Conservation (phyloP, 2,113 vertebrate species). For the Vicugna pacos region DNA sequence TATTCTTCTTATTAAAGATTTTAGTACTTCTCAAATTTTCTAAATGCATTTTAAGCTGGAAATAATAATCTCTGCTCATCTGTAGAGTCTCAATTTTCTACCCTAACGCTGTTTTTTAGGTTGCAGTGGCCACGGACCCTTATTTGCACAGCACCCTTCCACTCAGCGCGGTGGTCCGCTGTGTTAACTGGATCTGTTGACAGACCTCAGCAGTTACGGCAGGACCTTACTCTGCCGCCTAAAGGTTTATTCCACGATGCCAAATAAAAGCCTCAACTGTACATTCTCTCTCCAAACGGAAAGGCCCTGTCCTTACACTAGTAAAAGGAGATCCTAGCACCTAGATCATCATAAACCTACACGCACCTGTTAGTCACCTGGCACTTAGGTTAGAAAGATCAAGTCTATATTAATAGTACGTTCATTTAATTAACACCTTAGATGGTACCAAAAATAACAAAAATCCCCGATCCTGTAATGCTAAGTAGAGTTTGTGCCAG, state of each 20-base stretch:
- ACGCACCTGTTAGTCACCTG: not conserved
- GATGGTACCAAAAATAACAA: not conserved
- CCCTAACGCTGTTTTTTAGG: rapidly evolving
- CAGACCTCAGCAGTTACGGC: too few species aligned
- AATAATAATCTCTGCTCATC: not conserved
- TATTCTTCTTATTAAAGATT: not conserved
- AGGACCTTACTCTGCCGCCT: not conserved
- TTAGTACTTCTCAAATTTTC: not conserved
- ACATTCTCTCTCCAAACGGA: not conserved
- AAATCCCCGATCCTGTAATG: not conserved
- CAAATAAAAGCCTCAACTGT: not conserved
- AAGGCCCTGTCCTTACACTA: not conserved
- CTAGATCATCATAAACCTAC: not conserved
- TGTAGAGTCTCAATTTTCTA: not conserved
- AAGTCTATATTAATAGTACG: not conserved
- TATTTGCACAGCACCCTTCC: not conserved
- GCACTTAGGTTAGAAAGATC: not conserved
- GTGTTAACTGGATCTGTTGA: not conserved
- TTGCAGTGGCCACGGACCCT: too few species aligned
- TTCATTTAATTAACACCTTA: not conserved
- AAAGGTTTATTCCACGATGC: not conserved
- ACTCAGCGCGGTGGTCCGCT: too few species aligned
- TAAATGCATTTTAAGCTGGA: not conserved
- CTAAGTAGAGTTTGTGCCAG: not conserved
- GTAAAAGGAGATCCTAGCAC: not conserved